Base-by-base conservation (phyloP, 2,888 invertebrate species). In the Limnephilus marmoratus region DNA sequence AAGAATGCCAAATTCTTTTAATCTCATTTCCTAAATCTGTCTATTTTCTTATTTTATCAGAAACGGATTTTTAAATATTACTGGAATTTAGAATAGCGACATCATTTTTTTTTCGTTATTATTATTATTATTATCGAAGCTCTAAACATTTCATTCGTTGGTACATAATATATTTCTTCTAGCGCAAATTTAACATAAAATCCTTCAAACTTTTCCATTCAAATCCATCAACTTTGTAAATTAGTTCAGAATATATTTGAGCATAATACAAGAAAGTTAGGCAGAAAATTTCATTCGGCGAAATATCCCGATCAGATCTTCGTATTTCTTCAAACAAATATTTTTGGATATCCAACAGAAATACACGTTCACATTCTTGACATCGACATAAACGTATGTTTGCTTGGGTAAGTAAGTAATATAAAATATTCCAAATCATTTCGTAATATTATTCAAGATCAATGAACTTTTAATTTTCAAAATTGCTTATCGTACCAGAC, bases 131-230 rank as follows among this genome's bases (percentile, higher is more conserved):
- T 45, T 45, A 41, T 41, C 41, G 41, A 41, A 41, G 9, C 68
- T 68, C 68, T 1, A 68, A 24, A 5, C 68, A 68, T 68, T 68
- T 24, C n/a, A 68, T 24, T 68, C 68, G 68, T 68, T n/a, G 85
- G 13, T 15, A 82, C 82, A 3, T 82, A 12, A 45, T 45, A 45
- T 12, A 31, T 34, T 82, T 82, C 34, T 15, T 82, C 82, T 91
- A 31, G 15, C 82, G 13, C 31, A 82, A 82, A 34, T 13, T 82
- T 82, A 4, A 31, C 82, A 18, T 82, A 18, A 82, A 68, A 13
- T 29, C 82, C 82, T 82, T 34, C 18, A 82, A 82, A 82, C 29
- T 82, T 82, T 82, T 82, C 82, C 34, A 82, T 82, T 12, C 82
- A 82, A 34, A 82, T 82, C 18, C 34, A 82, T 82, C 82, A 82